These are phyloP conservation scores for Archocentrus centrarchus DNA, from an alignment of 2,113 vertebrate genomes.

Conservation along the genomic window DNA sequence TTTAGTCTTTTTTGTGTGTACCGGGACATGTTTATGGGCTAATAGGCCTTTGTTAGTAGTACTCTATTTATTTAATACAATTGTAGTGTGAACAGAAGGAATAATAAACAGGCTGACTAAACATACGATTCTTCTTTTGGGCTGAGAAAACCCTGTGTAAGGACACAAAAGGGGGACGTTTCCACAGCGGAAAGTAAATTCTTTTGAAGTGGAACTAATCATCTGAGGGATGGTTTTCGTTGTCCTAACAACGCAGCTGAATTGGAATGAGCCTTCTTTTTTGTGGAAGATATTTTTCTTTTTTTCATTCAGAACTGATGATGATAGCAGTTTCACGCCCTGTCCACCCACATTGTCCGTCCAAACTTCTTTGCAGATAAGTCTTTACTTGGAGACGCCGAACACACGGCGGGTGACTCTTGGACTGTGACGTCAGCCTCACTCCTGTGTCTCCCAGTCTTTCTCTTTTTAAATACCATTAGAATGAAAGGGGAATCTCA, in stretches of 20 bases:
- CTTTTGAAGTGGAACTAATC: constrained; percentile 99
- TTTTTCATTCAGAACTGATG: constrained; percentile 96
- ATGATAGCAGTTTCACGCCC: constrained; percentile 98
- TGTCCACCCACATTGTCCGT: constrained; percentile 93
- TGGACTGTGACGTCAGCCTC: constrained; percentile 81
- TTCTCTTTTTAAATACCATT: constrained; percentile 80
- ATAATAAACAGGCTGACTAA: constrained; percentile 92
- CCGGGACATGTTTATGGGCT: constrained; percentile 83
- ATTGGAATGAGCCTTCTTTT: constrained; percentile 93
- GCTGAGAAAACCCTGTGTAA: constrained; percentile 88
- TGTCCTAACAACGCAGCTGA: constrained; percentile 99
- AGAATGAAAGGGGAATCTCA: constrained; percentile 76
- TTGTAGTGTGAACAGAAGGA: constrained; percentile 87
- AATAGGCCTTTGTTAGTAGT: constrained; percentile 76
- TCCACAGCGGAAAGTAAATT: constrained; percentile 97
- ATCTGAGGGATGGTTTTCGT: constrained; percentile 99
- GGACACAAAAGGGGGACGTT: constrained; percentile 92
- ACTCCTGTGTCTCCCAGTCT: constrained; percentile 73
- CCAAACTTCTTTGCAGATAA: constrained; percentile 84
- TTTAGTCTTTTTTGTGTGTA: constrained; percentile 74
- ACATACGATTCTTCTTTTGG: constrained; percentile 88
- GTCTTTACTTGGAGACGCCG: constrained; percentile 85
- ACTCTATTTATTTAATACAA: constrained; percentile 91
- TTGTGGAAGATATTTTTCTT: constrained; percentile 98
- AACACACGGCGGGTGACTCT: constrained; percentile 87